These are phyloP conservation scores for Conops quadrifasciatus DNA, from an alignment of 2,888 invertebrate genomes.

Conservation along the genomic window DNA sequence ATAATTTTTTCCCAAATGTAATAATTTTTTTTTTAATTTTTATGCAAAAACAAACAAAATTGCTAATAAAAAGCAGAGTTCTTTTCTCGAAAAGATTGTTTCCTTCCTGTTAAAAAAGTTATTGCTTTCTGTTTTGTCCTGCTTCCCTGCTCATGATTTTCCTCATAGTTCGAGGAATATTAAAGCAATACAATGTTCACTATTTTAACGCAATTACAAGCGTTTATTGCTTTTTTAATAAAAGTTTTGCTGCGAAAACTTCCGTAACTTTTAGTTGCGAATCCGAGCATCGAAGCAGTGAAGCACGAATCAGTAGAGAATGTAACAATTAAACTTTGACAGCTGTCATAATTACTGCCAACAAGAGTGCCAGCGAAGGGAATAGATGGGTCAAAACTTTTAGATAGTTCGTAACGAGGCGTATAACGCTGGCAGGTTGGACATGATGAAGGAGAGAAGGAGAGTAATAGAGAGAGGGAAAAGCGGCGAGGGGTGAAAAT, in stretches of 20 bases:
- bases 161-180: not conserved
- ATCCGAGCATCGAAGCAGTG: not conserved
- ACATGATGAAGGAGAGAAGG: not conserved
- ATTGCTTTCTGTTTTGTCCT: too few relatives aligned
- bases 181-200: not conserved
- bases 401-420: too few relatives aligned
- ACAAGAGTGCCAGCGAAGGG: not conserved
- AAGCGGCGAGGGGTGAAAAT: constrained; percentile 24
- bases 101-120: too few relatives aligned
- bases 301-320: constrained; percentile 12
- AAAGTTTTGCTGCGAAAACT: constrained; percentile 10
- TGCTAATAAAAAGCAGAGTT: too few relatives aligned
- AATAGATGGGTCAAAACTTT: too few relatives aligned
- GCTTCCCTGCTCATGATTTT: too few relatives aligned
- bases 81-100: too few relatives aligned
- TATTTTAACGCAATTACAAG: not conserved
- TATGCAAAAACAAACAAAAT: too few relatives aligned
- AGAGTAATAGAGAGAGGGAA: constrained; percentile 3
- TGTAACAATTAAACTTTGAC: constrained; percentile 36
- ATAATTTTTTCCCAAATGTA: too few relatives aligned
- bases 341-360: constrained; percentile 41
- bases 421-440: too few relatives aligned
- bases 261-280: not conserved
- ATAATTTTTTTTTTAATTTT: too few relatives aligned
- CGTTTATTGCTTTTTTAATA: not conserved